Evolutionary conservation across 2,888 invertebrate genomes (phyloP), one percentile per base, ranked within the genome.

Genomic region (Andrena minutula): DNA sequence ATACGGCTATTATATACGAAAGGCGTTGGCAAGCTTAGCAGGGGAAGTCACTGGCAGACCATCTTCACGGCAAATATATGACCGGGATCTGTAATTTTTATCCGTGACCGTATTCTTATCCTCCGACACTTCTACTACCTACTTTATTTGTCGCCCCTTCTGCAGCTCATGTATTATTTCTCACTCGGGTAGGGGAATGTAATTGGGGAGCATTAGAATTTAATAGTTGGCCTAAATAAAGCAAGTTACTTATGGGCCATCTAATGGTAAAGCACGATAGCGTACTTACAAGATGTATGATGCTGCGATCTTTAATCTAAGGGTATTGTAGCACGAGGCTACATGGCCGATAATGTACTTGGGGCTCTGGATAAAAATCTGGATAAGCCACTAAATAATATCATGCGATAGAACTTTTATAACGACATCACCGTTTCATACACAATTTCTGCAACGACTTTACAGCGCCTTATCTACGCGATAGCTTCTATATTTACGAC

Each of bases 11-110:
- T 86, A 88, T 80, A 76, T 61, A 72, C n/a, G 84, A 68, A 78
- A 72, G 83, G 86, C 76, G 79, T 82, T 83, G 87, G 86, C 78
- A 84, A 87, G 75, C 75, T 74, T 65, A 51, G 77, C 75, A 30
- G 75, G 75, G 53, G 64, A 84, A 90, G 91, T 91, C 91, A 88
- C 75, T 77, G 83, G 83, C 91, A 91, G 91, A 89, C 89, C 83
- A 88, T 87, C 90, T 89, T 89, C 84, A 88, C 79, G 69, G 75
- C 71, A 60, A 88, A 90, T 90, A 89, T 89, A 91, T 85, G 89
- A 85, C 78, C 63, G 61, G 83, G 88, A 90, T 90, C 88, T 89
- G 90, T 90, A 89, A 90, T 89, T 90, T 90, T 90, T 89, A 90
- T 90, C 84, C 84, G 75, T 71, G 75, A 85, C 66, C 74, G 74